Base-by-base conservation (phyloP, 2,888 invertebrate genomes). In the Monochamus alternatus region DNA sequence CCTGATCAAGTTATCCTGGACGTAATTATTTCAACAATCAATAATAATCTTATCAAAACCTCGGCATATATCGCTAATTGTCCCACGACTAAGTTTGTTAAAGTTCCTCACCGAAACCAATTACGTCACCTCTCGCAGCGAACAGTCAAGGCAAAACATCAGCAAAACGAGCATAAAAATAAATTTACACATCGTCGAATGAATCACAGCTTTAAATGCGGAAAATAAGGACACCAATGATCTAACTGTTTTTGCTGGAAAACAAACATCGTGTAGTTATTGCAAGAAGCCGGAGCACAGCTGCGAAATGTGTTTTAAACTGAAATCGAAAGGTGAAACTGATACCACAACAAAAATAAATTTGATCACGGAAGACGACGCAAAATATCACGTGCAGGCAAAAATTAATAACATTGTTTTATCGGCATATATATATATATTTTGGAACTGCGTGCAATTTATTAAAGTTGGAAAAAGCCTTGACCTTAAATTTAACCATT, bases 401-500 rank as follows among this genome's bases (percentile, higher is more conserved):
- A 64, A 64, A 64, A 43, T 64, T n/a, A 64, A 64, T n/a, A 64
- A 64, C n/a, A 14, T 14, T 12, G n/a, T 14, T 43, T 10, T 64
- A 64, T 64, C 44, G 43, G 63, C 63, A 43, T 64, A 64, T 64
- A 64, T 64, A 64, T 64, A 64, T 64, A 3, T 44, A 64, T 64
- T 64, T 64, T 64, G 63, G 38, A 5, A 66, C 55, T n/a, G 52
- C 66, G 9, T 66, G 66, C n/a, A 66, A 66, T 66, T 5, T 66
- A 52, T 5, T 66, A 5, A 66, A 66, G 52, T 52, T 51, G 32
- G 55, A 10, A 1, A 66, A 66, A 51, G 66, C 55, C 30, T 52
- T 66, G 52, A 52, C 4, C 3, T 30, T 66, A 31, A 51, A 66
- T 3, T 52, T 66, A 52, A 10, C 52, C 52, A 66, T 66, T 31